Base-by-base conservation (phyloP, 2,888 invertebrate genomes). In the Catocala fraxini region DNA sequence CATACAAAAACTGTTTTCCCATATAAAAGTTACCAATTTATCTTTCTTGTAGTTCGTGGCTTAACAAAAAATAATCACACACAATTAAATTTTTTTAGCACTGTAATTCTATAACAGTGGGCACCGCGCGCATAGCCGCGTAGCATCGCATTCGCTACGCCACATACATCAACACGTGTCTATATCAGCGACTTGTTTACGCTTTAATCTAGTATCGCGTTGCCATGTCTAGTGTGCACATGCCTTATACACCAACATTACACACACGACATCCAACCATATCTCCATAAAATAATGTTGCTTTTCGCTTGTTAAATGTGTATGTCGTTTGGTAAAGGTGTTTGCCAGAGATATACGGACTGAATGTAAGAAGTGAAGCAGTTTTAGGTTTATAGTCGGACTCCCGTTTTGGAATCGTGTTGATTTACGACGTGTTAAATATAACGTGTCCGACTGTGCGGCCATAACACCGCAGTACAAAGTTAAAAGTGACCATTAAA, bases 201-300 rank as follows among this genome's bases (percentile, higher is more conserved):
- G 78, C 75, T 79, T 71, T 78, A 79, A 83, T 81, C 81, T 78
- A 72, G 76, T 80, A 81, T 79, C 81, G 74, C 70, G 82, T 83
- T 79, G 79, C 75, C 65, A 76, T 59, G 42, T 56, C 49, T 6
- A 35, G 33, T 45, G 25, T 43, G 12, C 6, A 9, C 35, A 2
- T 7, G 35, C 15, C 67, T 41, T 68, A 72, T 42, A n/a, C 7
- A 42, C 59, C 56, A 12, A 0, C 5, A 0, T n/a, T 51, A n/a
- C 5, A 13, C 46, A 7, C 0, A 4, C 57, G 39, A 52, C 56
- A 55, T n/a, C 34, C 5, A 49, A 35, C 34, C 59, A 45, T 72
- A 63, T 1, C 0, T 0, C 6, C 3, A 6, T 1, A 0, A 0
- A 0, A 9, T 56, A 71, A 10, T 49, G 66, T 41, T 51, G 6